phyloP scores from a whole-genome alignment of 2,797 vertebrate species.

The Sparidentex hasta region DNA sequence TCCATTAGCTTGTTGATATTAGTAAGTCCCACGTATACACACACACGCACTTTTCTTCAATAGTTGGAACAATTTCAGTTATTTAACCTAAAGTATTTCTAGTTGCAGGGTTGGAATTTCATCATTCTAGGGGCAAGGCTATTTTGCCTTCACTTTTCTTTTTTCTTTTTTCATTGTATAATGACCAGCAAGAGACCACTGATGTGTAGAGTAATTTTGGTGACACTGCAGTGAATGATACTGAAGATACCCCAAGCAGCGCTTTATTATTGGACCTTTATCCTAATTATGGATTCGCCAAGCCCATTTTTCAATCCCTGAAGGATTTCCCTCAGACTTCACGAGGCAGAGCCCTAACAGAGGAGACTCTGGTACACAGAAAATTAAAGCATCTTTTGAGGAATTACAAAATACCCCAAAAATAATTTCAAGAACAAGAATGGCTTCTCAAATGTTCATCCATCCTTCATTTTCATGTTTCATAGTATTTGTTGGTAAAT shows the following conservation, averaged over 20 bases:
- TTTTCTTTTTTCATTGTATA: too few relatives aligned
- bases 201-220: too few relatives aligned
- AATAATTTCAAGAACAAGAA: background rate
- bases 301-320: conserved; percentile 5
- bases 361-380: background rate
- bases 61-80: too few relatives aligned
- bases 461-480: background rate
- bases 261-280: conserved; percentile 33
- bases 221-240: too few relatives aligned
- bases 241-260: background rate
- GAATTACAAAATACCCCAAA: background rate
- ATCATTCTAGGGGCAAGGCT: too few relatives aligned
- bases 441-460: background rate
- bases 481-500: background rate
- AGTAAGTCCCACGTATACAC: background rate
- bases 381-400: background rate
- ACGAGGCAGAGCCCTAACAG: background rate
- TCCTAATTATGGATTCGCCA: conserved; percentile 32
- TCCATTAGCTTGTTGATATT: background rate
- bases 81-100: background rate
- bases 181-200: too few relatives aligned
- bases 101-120: too few relatives aligned
- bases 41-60: background rate
- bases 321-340: conserved; percentile 12
- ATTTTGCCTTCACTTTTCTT: too few relatives aligned